These are phyloP conservation scores for Ictalurus punctatus DNA, from an alignment of 2,113 vertebrate genomes.

Conservation along the genomic window DNA sequence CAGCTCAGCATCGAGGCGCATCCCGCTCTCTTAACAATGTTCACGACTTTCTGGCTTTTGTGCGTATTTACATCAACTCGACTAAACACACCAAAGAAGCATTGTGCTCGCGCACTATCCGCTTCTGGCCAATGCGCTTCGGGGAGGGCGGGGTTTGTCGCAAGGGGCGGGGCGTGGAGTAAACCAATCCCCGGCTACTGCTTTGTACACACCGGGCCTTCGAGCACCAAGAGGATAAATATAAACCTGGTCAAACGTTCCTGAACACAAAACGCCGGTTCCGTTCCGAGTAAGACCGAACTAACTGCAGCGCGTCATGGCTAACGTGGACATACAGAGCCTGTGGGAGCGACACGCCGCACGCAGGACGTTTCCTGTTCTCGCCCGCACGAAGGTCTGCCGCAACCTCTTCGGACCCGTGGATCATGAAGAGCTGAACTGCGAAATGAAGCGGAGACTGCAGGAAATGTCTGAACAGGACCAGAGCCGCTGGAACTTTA, in stretches of 20 bases:
- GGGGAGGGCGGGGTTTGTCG: slow-evolving; percentile 4
- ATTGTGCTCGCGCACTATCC: neutral
- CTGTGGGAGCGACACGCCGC: slow-evolving; percentile 51
- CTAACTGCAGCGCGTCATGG: slow-evolving; percentile 10
- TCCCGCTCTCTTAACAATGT: neutral
- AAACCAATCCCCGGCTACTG: slow-evolving; percentile 40
- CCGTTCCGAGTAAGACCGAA: neutral
- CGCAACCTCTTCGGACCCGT: slow-evolving; percentile 85
- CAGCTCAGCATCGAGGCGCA: neutral
- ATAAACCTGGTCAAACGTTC: slow-evolving; percentile 32
- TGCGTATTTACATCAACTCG: slow-evolving; percentile 6
- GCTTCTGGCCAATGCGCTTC: neutral
- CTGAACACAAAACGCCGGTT: slow-evolving; percentile 24
- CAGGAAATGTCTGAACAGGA: slow-evolving; percentile 78
- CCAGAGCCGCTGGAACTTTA: slow-evolving; percentile 85
- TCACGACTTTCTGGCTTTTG: neutral
- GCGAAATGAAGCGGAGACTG: slow-evolving; percentile 74
- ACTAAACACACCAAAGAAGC: neutral
- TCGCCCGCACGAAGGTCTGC: slow-evolving; percentile 72
- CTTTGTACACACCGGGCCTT: slow-evolving; percentile 32
- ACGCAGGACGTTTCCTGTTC: slow-evolving; percentile 57
- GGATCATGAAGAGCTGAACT: slow-evolving; percentile 81
- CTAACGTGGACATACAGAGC: slow-evolving; percentile 48
- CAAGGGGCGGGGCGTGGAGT: slow-evolving; percentile 17
- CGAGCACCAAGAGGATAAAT: slow-evolving; percentile 6